A percentile compares a stretch with the other conserved stretches of the same genome.
phyloP scores from a whole-genome alignment of 2,113 vertebrate genomes.

The Hippocampus zosterae region DNA sequence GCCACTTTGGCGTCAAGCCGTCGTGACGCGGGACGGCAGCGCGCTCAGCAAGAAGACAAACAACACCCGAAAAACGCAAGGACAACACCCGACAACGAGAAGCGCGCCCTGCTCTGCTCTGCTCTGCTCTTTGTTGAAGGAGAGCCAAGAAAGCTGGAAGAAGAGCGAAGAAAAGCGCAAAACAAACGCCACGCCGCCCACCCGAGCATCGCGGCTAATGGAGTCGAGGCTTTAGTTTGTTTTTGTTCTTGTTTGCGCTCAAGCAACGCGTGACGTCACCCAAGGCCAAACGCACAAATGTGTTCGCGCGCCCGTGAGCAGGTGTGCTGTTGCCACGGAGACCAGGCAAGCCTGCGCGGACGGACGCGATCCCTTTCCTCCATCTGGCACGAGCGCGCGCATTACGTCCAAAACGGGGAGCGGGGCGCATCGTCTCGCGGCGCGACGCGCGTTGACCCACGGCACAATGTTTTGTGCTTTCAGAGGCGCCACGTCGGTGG shows the following conservation, averaged over 20 bases:
- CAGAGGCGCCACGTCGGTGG: slow-evolving; percentile 84
- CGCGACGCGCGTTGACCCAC: neutral
- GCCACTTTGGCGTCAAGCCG: too few relatives aligned
- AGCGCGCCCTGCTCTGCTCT: too few relatives aligned
- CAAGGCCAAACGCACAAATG: neutral
- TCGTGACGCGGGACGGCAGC: too few relatives aligned
- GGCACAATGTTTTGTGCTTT: neutral
- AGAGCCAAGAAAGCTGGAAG: neutral
- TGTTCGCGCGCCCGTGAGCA: slow-evolving; percentile 38
- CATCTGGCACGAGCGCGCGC: slow-evolving; percentile 37
- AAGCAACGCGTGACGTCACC: neutral
- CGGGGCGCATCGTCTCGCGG: neutral
- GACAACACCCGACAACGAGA: too few relatives aligned
- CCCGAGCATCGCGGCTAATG: neutral
- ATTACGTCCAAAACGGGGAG: neutral
- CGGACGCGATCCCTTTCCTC: slow-evolving; percentile 36
- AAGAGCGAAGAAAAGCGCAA: neutral
- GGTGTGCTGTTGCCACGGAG: slow-evolving; percentile 59
- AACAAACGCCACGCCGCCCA: neutral
- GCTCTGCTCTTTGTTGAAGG: too few relatives aligned
- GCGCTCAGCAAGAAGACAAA: too few relatives aligned
- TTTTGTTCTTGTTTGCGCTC: neutral
- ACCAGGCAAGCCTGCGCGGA: slow-evolving; percentile 23
- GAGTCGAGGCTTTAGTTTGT: neutral
- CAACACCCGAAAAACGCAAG: too few relatives aligned